Base-by-base conservation (phyloP, 2,888 invertebrate genomes). In the Calliopum simillimum region DNA sequence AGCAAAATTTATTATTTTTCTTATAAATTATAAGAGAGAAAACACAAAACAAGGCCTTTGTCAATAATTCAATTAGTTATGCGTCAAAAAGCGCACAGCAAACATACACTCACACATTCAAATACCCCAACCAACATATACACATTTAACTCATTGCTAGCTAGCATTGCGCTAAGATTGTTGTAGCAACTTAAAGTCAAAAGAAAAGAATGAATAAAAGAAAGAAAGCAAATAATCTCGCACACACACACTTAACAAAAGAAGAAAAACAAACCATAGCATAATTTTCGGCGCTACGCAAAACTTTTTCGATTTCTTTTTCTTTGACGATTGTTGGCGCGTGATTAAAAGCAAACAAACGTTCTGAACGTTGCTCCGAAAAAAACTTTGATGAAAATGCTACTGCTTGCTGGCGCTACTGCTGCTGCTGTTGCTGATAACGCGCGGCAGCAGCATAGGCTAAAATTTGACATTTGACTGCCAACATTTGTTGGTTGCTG, bases 1-100 rank as follows among this genome's bases (percentile, higher is more conserved):
- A 2, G 55, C 16, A 21, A n/a, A n/a, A 21, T 21, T 23, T 13
- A 58, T 33, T 33, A 33, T 58, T 58, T 14, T 21, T 23, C 49
- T 19, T 49, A 49, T 19, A 19, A n/a, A 55, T 55, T 19, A n/a
- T 8, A 58, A 41, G 13, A 58, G 19, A 14, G 4, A 58, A 58
- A 58, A 12, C 41, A 25, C 33, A 21, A 33, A 8, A 41, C 58
- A 46, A 61, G 41, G 44, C 62, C 21, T 44, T 62, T 47, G 51
- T 43, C 21, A 49, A 46, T 46, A 49, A 64, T 64, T 49, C 63
- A 64, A 64, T 64, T 64, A 64, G 63, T 47, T 21, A 14, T 47
- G 62, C 46, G 44, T 47, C 44, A 46, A 23, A 25, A 25, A 11
- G 41, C 43, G 23, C 41, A 41, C 25, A 58, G 6, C 58, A 58